Evolutionary conservation across 2,113 vertebrate genomes (phyloP), one percentile per base, ranked within the genome.

Genomic region (Dicentrarchus labrax): DNA sequence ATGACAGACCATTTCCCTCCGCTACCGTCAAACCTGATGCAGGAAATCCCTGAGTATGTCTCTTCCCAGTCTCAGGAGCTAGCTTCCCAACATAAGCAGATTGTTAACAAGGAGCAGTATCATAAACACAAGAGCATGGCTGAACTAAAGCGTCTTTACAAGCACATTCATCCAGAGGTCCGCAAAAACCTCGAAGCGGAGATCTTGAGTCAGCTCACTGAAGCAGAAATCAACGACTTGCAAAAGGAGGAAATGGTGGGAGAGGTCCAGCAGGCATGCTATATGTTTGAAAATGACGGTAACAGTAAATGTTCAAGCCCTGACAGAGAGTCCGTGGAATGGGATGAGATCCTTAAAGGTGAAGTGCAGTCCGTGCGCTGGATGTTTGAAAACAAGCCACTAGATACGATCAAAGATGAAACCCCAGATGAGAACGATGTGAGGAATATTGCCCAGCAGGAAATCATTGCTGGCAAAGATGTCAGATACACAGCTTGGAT

Each of bases 311-410:
- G 95, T 76, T 91, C 95, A 7, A 97, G 94, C 72, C 92, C 94
- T 0, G 95, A 96, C 87, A 92, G 96, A 80, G 96, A 97, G 77
- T 94, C 87, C 50, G 43, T 97, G 75, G 95, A 97, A 53, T 96
- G 96, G 96, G 91, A 94, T 60, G 96, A 99, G 93, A 98, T 97
- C 88, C 91, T 96, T 6, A 97, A 95, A 94, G 96, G 96, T 2
- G 96, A 97, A 70, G 95, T 98, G 11, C 96, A 96, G 76, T 97
- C 97, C 50, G 94, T 95, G 93, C 95, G 96, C 74, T 96, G 95
- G 95, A 94, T 97, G 93, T 97, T 97, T 78, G 96, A 97, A 90
- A 97, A 97, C 75, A 95, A 98, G 76, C 96, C 96, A 5, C 90
- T 97, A 0, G 89, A 97, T 89, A 80, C 95, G 0, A 96, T 97